Percentiles rank a stretch among this genome's conserved stretches.
These are phyloP conservation scores for Rotaria magnacalcarata DNA, from an alignment of 2,888 invertebrate species.

Conservation along the genomic window DNA sequence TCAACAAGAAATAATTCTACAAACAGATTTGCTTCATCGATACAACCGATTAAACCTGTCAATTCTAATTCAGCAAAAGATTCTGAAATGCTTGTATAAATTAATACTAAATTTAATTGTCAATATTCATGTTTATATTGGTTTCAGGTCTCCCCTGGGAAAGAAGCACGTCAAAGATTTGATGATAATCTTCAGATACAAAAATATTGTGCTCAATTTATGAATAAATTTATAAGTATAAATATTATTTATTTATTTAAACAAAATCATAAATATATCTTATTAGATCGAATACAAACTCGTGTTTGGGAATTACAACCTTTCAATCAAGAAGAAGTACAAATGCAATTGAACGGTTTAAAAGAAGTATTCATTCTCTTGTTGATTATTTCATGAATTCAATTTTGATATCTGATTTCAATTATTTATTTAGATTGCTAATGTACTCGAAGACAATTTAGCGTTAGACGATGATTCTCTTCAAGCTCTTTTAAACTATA, in stretches of 20 bases:
- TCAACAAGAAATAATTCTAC: neutral
- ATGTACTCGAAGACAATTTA: neutral
- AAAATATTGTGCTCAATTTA: neutral
- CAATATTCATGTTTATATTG: no score
- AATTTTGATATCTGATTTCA: neutral
- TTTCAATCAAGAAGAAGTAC: neutral
- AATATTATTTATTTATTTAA: neutral
- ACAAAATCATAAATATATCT: neutral
- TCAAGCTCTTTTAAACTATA: neutral
- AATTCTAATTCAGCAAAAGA: neutral
- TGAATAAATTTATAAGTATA: constrained; percentile 6
- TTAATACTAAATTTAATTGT: neutral
- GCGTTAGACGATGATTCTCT: neutral
- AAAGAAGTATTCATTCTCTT: neutral
- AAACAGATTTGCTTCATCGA: no score
- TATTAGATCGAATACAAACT: neutral
- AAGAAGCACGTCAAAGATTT: neutral
- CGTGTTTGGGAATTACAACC: neutral
- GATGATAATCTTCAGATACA: neutral
- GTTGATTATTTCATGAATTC: neutral
- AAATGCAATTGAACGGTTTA: neutral
- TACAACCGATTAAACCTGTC: neutral
- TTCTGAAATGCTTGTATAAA: neutral
- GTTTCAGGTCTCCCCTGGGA: neutral
- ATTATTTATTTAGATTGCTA: neutral